Evolutionary conservation across 2,113 vertebrate species (phyloP), one percentile per base, ranked within the genome.

Genomic region (Campylomormyrus tamandua): DNA sequence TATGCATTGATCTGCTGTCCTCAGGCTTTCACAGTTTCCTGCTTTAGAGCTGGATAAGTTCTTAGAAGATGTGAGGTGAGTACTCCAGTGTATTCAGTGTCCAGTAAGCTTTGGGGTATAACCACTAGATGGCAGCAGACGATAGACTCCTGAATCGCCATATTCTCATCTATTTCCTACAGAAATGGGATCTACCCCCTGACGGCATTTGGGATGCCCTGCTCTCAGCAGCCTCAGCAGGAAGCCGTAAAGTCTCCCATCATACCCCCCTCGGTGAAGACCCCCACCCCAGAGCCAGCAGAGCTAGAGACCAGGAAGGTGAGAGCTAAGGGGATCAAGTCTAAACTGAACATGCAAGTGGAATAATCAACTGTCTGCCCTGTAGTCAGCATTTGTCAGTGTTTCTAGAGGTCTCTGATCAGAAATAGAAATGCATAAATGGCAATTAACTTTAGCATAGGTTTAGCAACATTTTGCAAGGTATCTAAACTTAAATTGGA

Each of bases 141-240:
- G 5, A 11, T 31, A 15, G 2, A 56, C 27, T 17, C 50, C 35
- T 53, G n/a, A 31, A 19, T 56, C 3, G 1, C 13, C 48, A 49
- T n/a, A 31, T 56, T 87, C 13, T 50, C 4, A 46, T 24, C 46
- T 39, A 50, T 39, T 27, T 87, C 35, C 13, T 46, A 35, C n/a
- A 99, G 98, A 95, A 99, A 99, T 49, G 98, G 98, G 21, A 99
- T 99, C 93, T 99, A 99, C 90, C 98, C 98, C 6, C 94, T 99
- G 90, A 99, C 97, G 0, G 98, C 98, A 2, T 99, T 99, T 35
- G 98, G 98, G 85, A 94, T 99, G 66, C 97, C 98, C 0, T 96
- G 97, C 35, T 97, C 97, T 70, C 98, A 99, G 91, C 98, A 99
- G 88, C 98, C 98, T 3, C 98, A 99, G 94, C 97, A 98, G 94